Evolutionary conservation across 2,797 vertebrate genomes (phyloP), one percentile per base, ranked within the genome.

Genomic region (Mormyrops attenuatus): DNA sequence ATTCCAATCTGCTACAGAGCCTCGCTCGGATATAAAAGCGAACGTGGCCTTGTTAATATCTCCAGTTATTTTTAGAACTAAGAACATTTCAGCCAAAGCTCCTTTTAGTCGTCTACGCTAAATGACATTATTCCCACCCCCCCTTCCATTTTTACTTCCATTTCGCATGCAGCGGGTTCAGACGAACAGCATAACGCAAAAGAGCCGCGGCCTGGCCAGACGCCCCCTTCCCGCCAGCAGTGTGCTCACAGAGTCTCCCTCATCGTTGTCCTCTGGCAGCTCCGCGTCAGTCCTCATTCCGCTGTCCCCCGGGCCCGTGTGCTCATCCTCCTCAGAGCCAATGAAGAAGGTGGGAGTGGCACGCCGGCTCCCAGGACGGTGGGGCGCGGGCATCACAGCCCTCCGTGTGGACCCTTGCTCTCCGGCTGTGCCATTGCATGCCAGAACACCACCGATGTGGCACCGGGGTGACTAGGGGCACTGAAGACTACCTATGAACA

Each of bases 331-430:
- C 93, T 96, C 95, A 93, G 94, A 95, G 93, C 96, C 97, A 0
- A 97, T 94, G 92, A 97, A 95, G 93, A 98, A 97, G 89, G 93
- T 94, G 93, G 96, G 95, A 90, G 94, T 85, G 57, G 93, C 91
- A 91, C 53, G 92, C 89, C 92, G 90, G 88, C 91, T 93, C 95
- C 89, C 94, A 93, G 91, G 93, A 91, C 92, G 92, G 93, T 91
- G 93, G 95, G 95, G 88, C 89, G 96, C 94, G 93, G 95, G 97
- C 97, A 97, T 98, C 93, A 97, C 95, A 94, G 91, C 91, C 77
- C 87, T 1, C 91, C 91, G 69, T 91, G 90, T 93, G 93, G 7
- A 95, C 93, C 96, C 96, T 96, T 95, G 85, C 49, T 26, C 52
- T 30, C 52, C 26, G 15, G 13, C 41, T 63, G 34, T 50, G 22